These are phyloP conservation scores for Drosophila pseudoananassae DNA, from an alignment of 1,140 invertebrate species.

Conservation along the genomic window DNA sequence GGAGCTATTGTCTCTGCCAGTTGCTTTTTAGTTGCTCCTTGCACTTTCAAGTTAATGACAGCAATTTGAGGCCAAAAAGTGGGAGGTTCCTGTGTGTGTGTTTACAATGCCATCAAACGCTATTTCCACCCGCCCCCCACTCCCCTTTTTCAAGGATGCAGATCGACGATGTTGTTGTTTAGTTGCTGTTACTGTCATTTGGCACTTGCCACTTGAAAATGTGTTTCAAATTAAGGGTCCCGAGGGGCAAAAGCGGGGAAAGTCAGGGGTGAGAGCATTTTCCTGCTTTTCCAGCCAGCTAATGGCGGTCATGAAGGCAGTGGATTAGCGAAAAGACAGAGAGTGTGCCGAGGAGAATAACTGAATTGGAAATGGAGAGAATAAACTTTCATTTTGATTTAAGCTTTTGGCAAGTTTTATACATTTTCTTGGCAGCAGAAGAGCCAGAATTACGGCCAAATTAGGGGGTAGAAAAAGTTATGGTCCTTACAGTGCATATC, in stretches of 20 bases:
- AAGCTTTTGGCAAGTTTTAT: constrained; percentile 50
- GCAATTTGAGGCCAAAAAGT: constrained; percentile 38
- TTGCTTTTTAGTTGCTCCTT: constrained; percentile 30
- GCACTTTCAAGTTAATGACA: constrained; percentile 57
- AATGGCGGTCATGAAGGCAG: constrained; percentile 51
- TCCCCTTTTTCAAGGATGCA: constrained; percentile 13
- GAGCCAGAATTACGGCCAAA: constrained; percentile 32
- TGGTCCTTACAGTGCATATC: constrained; percentile 6
- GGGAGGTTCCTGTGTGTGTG: constrained; percentile 7
- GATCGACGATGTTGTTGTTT: constrained; percentile 44
- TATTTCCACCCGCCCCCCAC: neutral
- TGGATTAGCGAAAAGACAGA: constrained; percentile 17
- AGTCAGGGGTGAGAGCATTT: neutral
- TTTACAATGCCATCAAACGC: constrained; percentile 53
- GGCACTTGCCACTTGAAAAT: constrained; percentile 57
- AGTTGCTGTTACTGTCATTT: constrained; percentile 44
- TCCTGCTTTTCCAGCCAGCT: constrained; percentile 44
- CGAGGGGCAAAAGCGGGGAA: too few species aligned
- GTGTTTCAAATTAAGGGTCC: constrained; percentile 43
- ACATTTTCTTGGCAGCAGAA: constrained; percentile 57
- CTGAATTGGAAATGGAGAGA: constrained; percentile 16
- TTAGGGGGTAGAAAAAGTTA: constrained; percentile 14
- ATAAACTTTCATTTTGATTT: constrained; percentile 54
- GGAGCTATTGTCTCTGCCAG: constrained; percentile 30
- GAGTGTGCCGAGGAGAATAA: constrained; percentile 14